Percentiles rank a stretch among this genome's conserved stretches.
Conservation (phyloP, 2,888 invertebrate species). For the Pyrrhosoma nymphula region DNA sequence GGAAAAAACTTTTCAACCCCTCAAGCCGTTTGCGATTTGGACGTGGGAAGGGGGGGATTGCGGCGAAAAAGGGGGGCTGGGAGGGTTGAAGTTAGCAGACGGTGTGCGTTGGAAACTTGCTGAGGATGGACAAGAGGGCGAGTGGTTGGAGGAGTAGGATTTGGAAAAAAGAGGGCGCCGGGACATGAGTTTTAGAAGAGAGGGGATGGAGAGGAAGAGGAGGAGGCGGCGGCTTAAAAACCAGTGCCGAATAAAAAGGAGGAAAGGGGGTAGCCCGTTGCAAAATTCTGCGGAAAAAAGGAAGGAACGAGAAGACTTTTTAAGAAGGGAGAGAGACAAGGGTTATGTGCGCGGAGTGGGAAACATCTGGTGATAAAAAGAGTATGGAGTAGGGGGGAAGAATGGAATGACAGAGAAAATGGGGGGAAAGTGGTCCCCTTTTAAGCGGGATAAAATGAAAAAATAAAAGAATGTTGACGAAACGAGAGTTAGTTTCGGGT, state of each 20-base stretch:
- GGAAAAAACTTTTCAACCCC: not conserved
- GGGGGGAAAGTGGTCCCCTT: not conserved
- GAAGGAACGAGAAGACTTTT: not conserved
- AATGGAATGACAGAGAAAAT: not conserved
- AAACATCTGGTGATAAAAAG: conserved; percentile 4
- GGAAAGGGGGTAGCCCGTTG: not conserved
- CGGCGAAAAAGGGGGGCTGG: too few species aligned
- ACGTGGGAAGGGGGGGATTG: not conserved
- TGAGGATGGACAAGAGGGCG: not conserved
- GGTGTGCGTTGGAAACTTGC: not conserved
- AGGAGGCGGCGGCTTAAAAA: not conserved
- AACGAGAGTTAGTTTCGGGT: not conserved
- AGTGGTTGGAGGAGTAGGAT: too few species aligned
- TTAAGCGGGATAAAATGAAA: not conserved
- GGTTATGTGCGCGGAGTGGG: not conserved
- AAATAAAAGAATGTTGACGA: not conserved
- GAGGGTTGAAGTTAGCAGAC: not conserved
- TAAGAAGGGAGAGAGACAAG: not conserved
- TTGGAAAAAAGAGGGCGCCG: not conserved
- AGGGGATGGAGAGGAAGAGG: not conserved
- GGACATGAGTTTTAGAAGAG: not conserved
- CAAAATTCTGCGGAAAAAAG: not conserved
- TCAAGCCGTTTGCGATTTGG: not conserved
- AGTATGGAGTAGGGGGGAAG: not conserved
- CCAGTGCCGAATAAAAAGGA: too few species aligned